These are phyloP conservation scores for Mythimna lalbum DNA, from an alignment of 2,888 invertebrate species.

Conservation along the genomic window DNA sequence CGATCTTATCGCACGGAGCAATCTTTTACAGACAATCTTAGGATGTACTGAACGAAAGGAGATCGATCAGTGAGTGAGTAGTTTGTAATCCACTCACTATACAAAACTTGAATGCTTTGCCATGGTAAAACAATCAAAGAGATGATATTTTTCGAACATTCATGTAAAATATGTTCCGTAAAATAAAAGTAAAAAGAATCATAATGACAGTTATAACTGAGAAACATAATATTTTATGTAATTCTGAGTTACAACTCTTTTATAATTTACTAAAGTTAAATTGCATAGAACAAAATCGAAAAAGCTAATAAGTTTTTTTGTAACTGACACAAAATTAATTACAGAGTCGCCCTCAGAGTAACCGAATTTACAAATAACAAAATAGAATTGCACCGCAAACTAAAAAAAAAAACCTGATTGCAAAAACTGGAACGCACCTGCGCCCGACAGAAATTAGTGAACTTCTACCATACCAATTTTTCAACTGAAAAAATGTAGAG, in stretches of 20 bases:
- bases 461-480: constrained; percentile 37
- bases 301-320: neutral
- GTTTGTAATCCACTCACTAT: too few species aligned
- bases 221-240: too few species aligned
- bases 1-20: too few species aligned
- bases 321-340: constrained; percentile 9
- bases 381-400: neutral
- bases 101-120: too few species aligned
- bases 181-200: too few species aligned
- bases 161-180: too few species aligned
- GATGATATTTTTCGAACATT: too few species aligned
- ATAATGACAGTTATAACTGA: too few species aligned
- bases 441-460: constrained; percentile 44
- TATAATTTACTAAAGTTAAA: neutral
- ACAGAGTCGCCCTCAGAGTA: neutral
- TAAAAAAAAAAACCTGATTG: constrained; percentile 38
- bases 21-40: too few species aligned
- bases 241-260: neutral
- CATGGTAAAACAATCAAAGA: too few species aligned
- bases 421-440: constrained; percentile 63
- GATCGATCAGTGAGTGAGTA: too few species aligned
- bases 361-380: constrained; percentile 4
- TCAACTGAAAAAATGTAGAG: constrained; percentile 35
- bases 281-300: neutral
- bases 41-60: too few species aligned